phyloP scores from a whole-genome alignment of 2,797 vertebrate species.

The Pseudochirops corinnae region DNA sequence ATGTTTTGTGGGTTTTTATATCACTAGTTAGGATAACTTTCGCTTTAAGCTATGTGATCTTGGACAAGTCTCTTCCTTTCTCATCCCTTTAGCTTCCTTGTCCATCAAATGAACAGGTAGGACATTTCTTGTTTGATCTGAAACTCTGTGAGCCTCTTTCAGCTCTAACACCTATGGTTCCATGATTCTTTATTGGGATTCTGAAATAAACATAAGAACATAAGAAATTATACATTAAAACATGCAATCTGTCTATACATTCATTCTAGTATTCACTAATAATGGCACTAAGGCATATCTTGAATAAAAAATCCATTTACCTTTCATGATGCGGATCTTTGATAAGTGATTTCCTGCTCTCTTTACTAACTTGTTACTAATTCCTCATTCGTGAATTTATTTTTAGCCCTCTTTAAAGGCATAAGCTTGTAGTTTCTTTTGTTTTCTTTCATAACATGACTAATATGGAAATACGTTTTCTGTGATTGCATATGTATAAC shows the following conservation, averaged over 20 bases:
- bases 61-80: background rate
- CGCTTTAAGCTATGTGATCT: background rate
- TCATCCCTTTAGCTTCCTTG: background rate
- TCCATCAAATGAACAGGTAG: background rate
- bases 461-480: background rate
- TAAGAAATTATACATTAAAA: background rate
- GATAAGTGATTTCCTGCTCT: background rate
- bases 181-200: background rate
- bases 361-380: background rate
- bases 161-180: background rate
- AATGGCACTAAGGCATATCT: background rate
- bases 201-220: background rate
- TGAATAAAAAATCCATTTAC: background rate
- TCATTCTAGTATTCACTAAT: background rate
- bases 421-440: background rate
- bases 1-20: background rate
- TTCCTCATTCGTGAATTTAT: background rate
- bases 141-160: background rate
- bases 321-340: background rate
- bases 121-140: background rate
- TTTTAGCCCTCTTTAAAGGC: background rate
- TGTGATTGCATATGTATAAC: background rate
- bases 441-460: background rate
- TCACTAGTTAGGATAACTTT: background rate
- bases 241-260: background rate